Conservation (phyloP, 1,140 invertebrate species). For the Orussus abietinus region DNA sequence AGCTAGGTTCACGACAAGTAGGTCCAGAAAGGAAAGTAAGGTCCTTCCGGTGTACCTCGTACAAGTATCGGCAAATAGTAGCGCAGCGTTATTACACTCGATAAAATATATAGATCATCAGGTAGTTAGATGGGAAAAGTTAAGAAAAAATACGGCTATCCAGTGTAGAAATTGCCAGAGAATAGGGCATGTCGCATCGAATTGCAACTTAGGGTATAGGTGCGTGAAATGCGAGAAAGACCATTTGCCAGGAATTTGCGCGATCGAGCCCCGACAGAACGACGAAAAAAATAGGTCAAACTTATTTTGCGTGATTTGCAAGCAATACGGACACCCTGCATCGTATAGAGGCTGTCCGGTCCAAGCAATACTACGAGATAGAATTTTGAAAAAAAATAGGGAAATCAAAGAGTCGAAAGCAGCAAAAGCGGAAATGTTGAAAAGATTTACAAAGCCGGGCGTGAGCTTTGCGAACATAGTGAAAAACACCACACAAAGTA, state of each 20-base stretch:
- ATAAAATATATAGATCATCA: conserved; percentile 8
- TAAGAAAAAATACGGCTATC: conserved; percentile 2
- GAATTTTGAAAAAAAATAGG: conserved; percentile 1
- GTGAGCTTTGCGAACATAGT: no score
- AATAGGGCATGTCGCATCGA: conserved; percentile 10
- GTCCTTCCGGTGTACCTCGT: conserved; percentile 14
- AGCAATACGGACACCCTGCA: conserved; percentile 1
- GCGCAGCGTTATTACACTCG: neutral
- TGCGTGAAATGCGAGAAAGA: conserved; percentile 18
- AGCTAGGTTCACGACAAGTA: conserved; percentile 1
- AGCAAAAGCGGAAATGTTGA: no score
- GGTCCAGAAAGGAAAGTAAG: conserved; percentile 9
- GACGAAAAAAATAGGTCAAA: neutral
- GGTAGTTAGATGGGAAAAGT: conserved; percentile 12
- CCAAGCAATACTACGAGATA: no score
- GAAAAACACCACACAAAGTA: no score
- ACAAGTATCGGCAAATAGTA: conserved; percentile 2
- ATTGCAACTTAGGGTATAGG: conserved; percentile 18
- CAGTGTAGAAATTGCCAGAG: conserved; percentile 19
- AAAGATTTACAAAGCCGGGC: no score
- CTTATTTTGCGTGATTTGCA: conserved; percentile 3
- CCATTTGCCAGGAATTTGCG: conserved; percentile 14
- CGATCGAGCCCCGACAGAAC: neutral
- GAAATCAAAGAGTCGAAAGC: no score
- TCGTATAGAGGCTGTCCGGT: conserved; percentile 8